Percentiles rank a stretch among this genome's conserved stretches.
phyloP scores from a whole-genome alignment of 1,140 invertebrate genomes.

The Drosophila sturtevanti region DNA sequence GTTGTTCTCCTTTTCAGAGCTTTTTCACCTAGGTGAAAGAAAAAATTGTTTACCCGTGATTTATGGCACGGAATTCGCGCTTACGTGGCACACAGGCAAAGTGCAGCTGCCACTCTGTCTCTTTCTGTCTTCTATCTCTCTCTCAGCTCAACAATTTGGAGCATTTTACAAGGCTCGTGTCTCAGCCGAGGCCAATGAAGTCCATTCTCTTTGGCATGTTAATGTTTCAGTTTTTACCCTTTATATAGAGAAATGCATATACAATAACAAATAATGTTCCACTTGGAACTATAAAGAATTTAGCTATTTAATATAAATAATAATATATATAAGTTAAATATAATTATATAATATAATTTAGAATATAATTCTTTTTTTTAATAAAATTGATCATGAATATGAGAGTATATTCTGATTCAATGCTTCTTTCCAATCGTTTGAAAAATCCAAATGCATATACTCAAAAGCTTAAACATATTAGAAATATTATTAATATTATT shows the following conservation, averaged over 20 bases:
- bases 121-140: background rate
- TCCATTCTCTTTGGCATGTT: conserved; percentile 11
- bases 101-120: conserved; percentile 16
- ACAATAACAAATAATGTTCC: too few species aligned
- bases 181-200: conserved; percentile 4
- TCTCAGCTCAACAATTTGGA: conserved; percentile 15
- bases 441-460: too few species aligned
- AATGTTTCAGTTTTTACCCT: background rate
- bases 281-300: too few species aligned
- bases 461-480: too few species aligned
- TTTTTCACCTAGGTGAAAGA: conserved; percentile 44
- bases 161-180: conserved; percentile 41
- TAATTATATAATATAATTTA: too few species aligned
- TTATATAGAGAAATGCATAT: background rate
- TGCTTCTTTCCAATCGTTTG: too few species aligned
- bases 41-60: conserved; percentile 69
- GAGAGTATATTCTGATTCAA: too few species aligned
- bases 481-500: too few species aligned
- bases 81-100: conserved; percentile 49
- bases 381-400: too few species aligned
- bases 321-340: too few species aligned
- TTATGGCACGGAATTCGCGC: conserved; percentile 75
- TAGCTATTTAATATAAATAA: too few species aligned
- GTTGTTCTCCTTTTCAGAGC: conserved; percentile 28
- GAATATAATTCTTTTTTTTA: too few species aligned